phyloP scores from a whole-genome alignment of 2,113 vertebrate genomes.

The Percina caprodes region DNA sequence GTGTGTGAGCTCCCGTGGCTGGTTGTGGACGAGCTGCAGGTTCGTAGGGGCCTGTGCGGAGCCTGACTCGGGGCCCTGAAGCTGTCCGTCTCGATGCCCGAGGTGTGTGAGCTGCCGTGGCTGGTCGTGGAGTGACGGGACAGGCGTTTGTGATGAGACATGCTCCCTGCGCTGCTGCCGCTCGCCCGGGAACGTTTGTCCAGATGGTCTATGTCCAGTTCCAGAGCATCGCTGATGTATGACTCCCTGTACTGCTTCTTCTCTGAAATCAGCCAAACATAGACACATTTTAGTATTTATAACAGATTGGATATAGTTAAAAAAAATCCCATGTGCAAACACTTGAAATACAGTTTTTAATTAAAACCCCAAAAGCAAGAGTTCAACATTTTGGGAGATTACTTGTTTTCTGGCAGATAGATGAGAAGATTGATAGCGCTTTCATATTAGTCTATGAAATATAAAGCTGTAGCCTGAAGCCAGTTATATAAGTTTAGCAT shows the following conservation, averaged over 20 bases:
- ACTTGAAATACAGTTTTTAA: too few species aligned
- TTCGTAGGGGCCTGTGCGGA: constrained; percentile 87
- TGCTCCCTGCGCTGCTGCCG: constrained; percentile 93
- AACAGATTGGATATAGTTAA: not conserved
- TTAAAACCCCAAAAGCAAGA: not conserved
- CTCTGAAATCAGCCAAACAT: constrained; percentile 79
- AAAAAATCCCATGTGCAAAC: not conserved
- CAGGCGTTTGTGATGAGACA: constrained; percentile 90
- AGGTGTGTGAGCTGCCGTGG: constrained; percentile 97
- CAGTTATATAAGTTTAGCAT: not conserved
- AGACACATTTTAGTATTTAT: constrained; percentile 2
- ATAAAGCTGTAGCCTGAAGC: not conserved
- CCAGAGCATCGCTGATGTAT: constrained; percentile 97
- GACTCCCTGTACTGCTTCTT: constrained; percentile 99
- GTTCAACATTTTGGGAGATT: not conserved
- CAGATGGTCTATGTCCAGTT: constrained; percentile 96
- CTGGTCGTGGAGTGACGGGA: constrained; percentile 93
- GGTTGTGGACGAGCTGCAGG: constrained; percentile 94
- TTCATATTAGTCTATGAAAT: not conserved
- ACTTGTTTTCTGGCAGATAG: not conserved
- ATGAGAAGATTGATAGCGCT: not conserved
- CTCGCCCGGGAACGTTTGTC: constrained; percentile 94
- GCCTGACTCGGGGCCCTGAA: constrained; percentile 83
- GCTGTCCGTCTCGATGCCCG: constrained; percentile 92
- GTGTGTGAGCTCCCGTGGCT: constrained; percentile 97